These are phyloP conservation scores for Mesocentrotus franciscanus DNA, from an alignment of 53 echinoderm and acorn worm species.

Conservation along the genomic window DNA sequence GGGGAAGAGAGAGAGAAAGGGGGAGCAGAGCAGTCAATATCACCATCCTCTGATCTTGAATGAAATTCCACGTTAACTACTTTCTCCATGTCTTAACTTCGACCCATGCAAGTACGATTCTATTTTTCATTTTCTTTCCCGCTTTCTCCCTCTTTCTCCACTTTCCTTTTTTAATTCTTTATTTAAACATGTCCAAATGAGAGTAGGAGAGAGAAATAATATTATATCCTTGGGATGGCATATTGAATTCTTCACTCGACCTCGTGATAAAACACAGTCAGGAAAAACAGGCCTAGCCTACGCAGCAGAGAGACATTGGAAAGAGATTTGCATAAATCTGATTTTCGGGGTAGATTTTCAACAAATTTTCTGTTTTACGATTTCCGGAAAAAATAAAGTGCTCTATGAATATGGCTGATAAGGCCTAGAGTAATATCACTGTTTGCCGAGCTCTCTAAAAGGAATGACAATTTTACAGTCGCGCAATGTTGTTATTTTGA, in stretches of 20 bases:
- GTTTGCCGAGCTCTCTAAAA: slow-evolving; percentile 28
- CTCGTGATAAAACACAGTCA: slow-evolving; percentile 57
- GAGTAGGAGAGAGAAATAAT: slow-evolving; percentile 10
- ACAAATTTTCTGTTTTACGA: slow-evolving; percentile 56
- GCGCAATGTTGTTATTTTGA: not conserved
- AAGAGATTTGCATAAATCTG: slow-evolving; percentile 62
- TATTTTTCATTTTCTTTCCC: not conserved
- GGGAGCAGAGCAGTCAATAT: slow-evolving; percentile 1
- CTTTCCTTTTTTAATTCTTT: not conserved
- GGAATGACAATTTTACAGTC: not conserved
- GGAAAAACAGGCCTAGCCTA: slow-evolving; percentile 66
- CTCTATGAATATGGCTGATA: slow-evolving; percentile 15
- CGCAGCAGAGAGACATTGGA: slow-evolving; percentile 55
- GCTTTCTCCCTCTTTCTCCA: not conserved
- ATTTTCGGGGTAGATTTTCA: slow-evolving; percentile 70
- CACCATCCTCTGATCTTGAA: slow-evolving; percentile 19
- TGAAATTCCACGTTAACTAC: slow-evolving; percentile 8
- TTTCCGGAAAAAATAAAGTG: slow-evolving; percentile 59
- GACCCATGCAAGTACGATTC: not conserved
- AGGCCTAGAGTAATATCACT: not conserved
- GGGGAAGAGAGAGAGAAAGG: not conserved
- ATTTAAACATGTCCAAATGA: not conserved
- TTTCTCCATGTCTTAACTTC: not conserved
- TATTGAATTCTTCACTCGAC: slow-evolving; percentile 61
- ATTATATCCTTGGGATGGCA: slow-evolving; percentile 39